A percentile compares a stretch with the other conserved stretches of the same genome.
These are phyloP conservation scores for Pristionchus fissidentatus DNA, from an alignment of 2,888 invertebrate species.

Conservation along the genomic window DNA sequence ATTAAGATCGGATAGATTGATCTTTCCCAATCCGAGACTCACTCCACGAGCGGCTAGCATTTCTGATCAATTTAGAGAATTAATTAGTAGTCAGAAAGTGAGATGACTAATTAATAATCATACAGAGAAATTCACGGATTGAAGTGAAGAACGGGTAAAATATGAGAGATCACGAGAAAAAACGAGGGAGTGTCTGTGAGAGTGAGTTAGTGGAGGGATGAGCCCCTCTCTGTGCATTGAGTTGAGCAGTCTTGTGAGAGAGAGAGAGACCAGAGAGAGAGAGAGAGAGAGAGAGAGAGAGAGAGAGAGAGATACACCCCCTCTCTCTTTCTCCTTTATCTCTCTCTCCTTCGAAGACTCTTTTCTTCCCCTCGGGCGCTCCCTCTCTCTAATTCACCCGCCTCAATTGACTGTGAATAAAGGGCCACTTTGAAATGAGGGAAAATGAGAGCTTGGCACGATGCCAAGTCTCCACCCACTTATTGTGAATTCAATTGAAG, in stretches of 20 bases:
- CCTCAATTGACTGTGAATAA: constrained; percentile 42
- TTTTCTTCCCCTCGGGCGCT: constrained; percentile 15
- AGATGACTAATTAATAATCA: neutral
- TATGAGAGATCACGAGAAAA: neutral
- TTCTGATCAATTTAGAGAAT: neutral
- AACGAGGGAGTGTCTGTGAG: neutral
- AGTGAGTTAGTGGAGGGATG: constrained; percentile 16
- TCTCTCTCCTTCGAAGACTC: neutral
- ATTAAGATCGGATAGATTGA: constrained; percentile 74
- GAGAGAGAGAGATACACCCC: constrained; percentile 32
- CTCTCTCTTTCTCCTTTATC: neutral
- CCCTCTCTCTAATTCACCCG: constrained; percentile 21
- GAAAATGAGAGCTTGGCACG: constrained; percentile 15
- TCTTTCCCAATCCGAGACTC: constrained; percentile 73
- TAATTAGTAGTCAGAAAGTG: too few species aligned
- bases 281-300: constrained; percentile 13
- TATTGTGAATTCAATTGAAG: too few species aligned
- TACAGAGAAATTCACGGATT: neutral
- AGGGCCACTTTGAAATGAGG: constrained; percentile 1
- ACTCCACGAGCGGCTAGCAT: constrained; percentile 75
- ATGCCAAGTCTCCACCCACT: constrained; percentile 12
- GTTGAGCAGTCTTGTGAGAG: constrained; percentile 30
- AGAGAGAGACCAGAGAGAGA: neutral
- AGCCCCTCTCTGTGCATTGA: constrained; percentile 14
- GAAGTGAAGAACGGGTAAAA: neutral